phyloP scores from a whole-genome alignment of 1,140 invertebrate genomes.

The Saccostrea echinata region DNA sequence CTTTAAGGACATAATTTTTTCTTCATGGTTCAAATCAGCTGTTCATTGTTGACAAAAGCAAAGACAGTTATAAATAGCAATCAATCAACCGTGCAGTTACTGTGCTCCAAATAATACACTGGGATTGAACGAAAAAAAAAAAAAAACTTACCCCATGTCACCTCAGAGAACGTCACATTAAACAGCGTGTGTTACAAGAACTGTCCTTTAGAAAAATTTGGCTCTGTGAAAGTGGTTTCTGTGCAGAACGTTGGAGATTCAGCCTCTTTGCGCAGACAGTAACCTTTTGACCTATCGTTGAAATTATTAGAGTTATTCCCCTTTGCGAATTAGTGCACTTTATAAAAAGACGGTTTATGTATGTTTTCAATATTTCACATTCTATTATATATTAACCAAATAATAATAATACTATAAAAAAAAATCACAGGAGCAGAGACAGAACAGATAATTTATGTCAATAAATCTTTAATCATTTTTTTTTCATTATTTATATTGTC shows the following conservation, averaged over 20 bases:
- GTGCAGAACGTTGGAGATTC: neutral
- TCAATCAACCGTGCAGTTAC: neutral
- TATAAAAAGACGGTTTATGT: too few relatives aligned
- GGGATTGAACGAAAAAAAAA: neutral
- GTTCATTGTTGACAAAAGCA: conserved; percentile 5
- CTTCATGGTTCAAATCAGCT: neutral
- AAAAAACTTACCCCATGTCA: conserved; percentile 17
- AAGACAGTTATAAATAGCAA: neutral
- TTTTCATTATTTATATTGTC: neutral
- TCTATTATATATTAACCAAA: too few relatives aligned
- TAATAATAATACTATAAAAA: too few relatives aligned
- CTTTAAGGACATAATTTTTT: too few relatives aligned
- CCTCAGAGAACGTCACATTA: conserved; percentile 4
- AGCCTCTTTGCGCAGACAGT: conserved; percentile 13
- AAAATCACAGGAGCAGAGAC: too few relatives aligned
- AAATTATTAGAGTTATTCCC: conserved; percentile 34
- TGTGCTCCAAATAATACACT: neutral
- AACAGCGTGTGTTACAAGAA: neutral
- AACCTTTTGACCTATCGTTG: neutral
- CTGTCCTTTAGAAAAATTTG: neutral
- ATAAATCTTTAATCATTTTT: neutral
- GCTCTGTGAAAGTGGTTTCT: neutral
- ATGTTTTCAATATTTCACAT: too few relatives aligned
- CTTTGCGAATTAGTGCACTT: neutral
- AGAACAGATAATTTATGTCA: too few relatives aligned